Conservation (phyloP, 1,140 invertebrate species). For the Calliphora vicina region DNA sequence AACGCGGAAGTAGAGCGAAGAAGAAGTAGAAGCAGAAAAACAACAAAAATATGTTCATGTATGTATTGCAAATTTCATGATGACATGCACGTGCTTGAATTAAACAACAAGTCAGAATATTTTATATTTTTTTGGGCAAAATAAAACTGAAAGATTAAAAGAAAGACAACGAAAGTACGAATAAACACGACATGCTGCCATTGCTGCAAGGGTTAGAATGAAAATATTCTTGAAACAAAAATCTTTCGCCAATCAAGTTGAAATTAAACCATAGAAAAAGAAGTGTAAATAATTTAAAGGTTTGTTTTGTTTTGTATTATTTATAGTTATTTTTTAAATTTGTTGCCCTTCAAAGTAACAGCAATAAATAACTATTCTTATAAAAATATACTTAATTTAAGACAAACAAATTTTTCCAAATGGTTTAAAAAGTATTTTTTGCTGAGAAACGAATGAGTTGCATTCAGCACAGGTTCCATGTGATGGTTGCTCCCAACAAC, state of each 20-base stretch:
- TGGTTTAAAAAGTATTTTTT: too few species aligned
- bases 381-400: too few species aligned
- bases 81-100: constrained; percentile 12
- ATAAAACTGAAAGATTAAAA: not conserved
- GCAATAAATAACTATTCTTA: too few species aligned
- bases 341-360: too few species aligned
- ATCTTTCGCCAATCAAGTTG: not conserved
- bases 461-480: too few species aligned
- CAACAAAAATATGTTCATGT: not conserved
- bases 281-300: too few species aligned
- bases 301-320: too few species aligned
- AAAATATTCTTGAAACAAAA: not conserved
- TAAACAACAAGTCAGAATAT: not conserved
- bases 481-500: too few species aligned
- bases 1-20: not conserved
- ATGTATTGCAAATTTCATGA: constrained; percentile 7
- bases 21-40: not conserved
- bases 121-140: not conserved
- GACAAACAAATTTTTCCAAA: too few species aligned
- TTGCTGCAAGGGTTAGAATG: not conserved
- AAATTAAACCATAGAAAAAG: not conserved
- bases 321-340: too few species aligned
- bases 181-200: not conserved
- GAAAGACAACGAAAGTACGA: not conserved
- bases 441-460: too few species aligned